A percentile compares a stretch with the other conserved stretches of the same genome.
phyloP scores from a whole-genome alignment of 2,888 invertebrate species.

The Unio pictorum region DNA sequence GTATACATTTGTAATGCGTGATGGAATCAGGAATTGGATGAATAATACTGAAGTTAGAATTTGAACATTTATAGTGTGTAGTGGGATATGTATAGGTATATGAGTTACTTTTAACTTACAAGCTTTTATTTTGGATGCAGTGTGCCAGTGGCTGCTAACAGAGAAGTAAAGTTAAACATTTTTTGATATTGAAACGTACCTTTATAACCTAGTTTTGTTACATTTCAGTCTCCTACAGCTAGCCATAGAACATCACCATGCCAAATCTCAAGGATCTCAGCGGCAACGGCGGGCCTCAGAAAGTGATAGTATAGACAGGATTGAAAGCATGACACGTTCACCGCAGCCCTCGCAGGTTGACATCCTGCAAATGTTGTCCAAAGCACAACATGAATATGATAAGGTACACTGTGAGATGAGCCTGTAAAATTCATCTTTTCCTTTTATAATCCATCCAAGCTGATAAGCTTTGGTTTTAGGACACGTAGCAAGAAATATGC shows the following conservation, averaged over 20 bases:
- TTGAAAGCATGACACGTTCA: slow-evolving; percentile 9
- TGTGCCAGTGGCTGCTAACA: too few relatives aligned
- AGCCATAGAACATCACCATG: slow-evolving; percentile 37
- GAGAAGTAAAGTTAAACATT: too few relatives aligned
- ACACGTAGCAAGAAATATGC: too few relatives aligned
- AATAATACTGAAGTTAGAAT: too few relatives aligned
- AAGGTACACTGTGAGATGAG: slow-evolving; percentile 58
- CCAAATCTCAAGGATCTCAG: slow-evolving; percentile 13
- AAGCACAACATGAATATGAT: slow-evolving; percentile 91
- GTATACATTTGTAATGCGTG: too few relatives aligned
- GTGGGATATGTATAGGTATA: too few relatives aligned
- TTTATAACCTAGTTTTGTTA: neutral
- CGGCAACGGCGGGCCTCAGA: slow-evolving; percentile 44
- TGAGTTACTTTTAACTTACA: too few relatives aligned
- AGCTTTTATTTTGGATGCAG: too few relatives aligned
- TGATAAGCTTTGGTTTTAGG: too few relatives aligned
- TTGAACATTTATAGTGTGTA: too few relatives aligned
- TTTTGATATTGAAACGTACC: too few relatives aligned
- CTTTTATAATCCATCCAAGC: neutral
- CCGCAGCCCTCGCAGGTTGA: slow-evolving; percentile 58
- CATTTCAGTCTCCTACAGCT: slow-evolving; percentile 48
- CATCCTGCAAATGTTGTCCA: slow-evolving; percentile 86
- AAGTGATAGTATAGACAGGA: slow-evolving; percentile 45
- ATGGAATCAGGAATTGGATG: too few relatives aligned
- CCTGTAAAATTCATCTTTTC: neutral